These are phyloP conservation scores for Pangasius sanitwongsei DNA, from an alignment of 2,797 vertebrate genomes.

Conservation along the genomic window DNA sequence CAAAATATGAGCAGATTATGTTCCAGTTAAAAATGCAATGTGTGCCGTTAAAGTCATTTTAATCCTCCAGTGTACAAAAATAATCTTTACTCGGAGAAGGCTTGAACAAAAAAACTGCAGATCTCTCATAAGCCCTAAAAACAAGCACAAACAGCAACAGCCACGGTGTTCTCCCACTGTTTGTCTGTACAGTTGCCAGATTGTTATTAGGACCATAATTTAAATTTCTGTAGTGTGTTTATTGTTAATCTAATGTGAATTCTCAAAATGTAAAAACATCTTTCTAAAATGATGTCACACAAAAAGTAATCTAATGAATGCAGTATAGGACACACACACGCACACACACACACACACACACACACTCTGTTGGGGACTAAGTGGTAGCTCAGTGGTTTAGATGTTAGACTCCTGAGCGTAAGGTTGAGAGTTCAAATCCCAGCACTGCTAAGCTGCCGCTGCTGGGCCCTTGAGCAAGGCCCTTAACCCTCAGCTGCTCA, in stretches of 20 bases:
- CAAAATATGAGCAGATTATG: neutral
- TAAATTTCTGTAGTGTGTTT: neutral
- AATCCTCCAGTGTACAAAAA: conserved; percentile 2
- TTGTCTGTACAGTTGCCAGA: neutral
- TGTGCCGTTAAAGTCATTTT: neutral
- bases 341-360: too few species aligned
- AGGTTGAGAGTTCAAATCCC: too few species aligned
- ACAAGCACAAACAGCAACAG: neutral
- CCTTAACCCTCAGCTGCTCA: too few species aligned
- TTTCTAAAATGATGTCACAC: neutral
- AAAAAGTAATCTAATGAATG: neutral
- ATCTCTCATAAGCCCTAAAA: conserved; percentile 4
- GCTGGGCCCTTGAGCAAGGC: too few species aligned
- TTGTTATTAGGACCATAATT: neutral
- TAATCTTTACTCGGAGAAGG: neutral
- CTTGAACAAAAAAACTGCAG: neutral
- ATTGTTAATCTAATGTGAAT: neutral
- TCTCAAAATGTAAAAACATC: neutral
- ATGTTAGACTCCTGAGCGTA: too few species aligned
- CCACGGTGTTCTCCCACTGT: neutral
- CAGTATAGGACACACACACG: neutral
- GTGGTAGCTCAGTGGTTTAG: too few species aligned
- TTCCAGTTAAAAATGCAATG: conserved; percentile 11
- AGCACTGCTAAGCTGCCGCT: too few species aligned
- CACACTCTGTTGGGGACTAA: too few species aligned